phyloP scores from a whole-genome alignment of 2,888 invertebrate species.

The Thereva nobilitata region DNA sequence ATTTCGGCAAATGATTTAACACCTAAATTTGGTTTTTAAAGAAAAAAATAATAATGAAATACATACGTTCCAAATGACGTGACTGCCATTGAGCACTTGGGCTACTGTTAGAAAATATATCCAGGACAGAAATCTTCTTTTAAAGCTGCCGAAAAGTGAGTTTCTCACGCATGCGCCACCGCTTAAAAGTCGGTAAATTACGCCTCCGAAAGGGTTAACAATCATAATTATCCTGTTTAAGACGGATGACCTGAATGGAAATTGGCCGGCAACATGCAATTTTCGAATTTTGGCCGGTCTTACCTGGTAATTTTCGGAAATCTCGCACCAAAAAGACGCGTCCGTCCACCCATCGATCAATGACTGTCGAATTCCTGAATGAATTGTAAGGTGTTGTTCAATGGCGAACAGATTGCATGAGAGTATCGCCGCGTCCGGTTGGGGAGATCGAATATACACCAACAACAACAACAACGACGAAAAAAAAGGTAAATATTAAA shows the following conservation, averaged over 20 bases:
- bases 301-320: conserved; percentile 3
- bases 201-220: background rate
- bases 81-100: no score
- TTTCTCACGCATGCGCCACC: no score
- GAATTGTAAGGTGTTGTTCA: conserved; percentile 7
- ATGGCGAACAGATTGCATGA: background rate
- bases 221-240: conserved; percentile 13
- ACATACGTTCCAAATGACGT: no score
- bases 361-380: conserved; percentile 13
- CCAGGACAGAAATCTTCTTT: no score
- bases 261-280: conserved; percentile 18
- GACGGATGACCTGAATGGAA: background rate
- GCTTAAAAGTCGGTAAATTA: conserved; percentile 4
- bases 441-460: background rate
- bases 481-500: no score
- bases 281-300: conserved; percentile 23
- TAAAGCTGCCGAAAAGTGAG: no score
- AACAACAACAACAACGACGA: no score
- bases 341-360: conserved; percentile 12
- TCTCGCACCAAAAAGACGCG: conserved; percentile 1
- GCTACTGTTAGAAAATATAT: no score
- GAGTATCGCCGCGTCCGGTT: conserved; percentile 3
- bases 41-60: no score
- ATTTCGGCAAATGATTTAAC: no score
- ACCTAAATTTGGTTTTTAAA: no score